Percentiles rank a stretch among this genome's conserved stretches.
Evolutionary conservation across 2,888 invertebrate species (phyloP).

Genomic region (Apocheima hispidaria): DNA sequence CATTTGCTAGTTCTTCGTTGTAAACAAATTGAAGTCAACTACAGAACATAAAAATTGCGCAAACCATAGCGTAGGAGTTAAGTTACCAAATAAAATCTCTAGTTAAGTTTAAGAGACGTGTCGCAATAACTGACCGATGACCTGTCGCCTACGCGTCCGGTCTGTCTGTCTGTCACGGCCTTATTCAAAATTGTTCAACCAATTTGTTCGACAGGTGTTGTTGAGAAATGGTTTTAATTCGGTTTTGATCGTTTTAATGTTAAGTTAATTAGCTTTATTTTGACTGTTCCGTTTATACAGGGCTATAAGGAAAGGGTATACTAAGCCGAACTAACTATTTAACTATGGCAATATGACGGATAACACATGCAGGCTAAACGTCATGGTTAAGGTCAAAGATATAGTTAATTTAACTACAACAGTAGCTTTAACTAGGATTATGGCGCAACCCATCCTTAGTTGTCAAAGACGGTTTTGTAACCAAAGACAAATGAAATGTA

Average conservation of each 20-base stretch:
- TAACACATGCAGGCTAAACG: too few relatives aligned
- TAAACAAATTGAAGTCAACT: not conserved
- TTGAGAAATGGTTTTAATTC: slow-evolving; percentile 2
- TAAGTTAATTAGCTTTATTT: too few relatives aligned
- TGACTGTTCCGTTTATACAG: too few relatives aligned
- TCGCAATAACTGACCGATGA: slow-evolving; percentile 29
- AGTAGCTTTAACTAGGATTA: too few relatives aligned
- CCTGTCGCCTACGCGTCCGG: slow-evolving; percentile 30
- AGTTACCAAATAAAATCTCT: slow-evolving; percentile 28
- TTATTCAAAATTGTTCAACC: slow-evolving; percentile 8
- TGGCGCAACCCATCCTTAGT: too few relatives aligned
- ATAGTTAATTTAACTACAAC: too few relatives aligned
- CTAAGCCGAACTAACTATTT: too few relatives aligned
- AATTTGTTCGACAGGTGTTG: slow-evolving; percentile 9
- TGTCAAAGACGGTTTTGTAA: too few relatives aligned
- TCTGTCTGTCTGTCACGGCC: slow-evolving; percentile 22
- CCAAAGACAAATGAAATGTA: too few relatives aligned
- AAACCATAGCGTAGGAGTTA: slow-evolving; percentile 22
- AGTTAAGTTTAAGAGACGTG: slow-evolving; percentile 14
- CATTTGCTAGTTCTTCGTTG: not conserved
- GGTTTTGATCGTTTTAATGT: not conserved
- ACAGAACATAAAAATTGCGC: slow-evolving; percentile 1
- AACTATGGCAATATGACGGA: too few relatives aligned
- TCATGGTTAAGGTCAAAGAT: too few relatives aligned
- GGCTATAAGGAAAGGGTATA: too few relatives aligned